phyloP scores from a whole-genome alignment of 2,888 invertebrate species.

The Ornithoptera alexandrae region DNA sequence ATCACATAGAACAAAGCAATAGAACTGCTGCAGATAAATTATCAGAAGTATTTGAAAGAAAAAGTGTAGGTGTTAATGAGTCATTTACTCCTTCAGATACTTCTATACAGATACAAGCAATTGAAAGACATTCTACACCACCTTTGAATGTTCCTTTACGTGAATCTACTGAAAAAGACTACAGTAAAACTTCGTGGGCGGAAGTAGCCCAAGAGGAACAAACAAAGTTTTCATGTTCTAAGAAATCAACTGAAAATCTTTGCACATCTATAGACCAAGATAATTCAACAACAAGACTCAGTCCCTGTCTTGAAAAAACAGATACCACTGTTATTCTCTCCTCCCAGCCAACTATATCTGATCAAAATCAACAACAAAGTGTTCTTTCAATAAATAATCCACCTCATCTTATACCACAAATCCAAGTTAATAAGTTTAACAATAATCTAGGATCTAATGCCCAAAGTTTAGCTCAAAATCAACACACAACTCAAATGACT shows the following conservation, averaged over 20 bases:
- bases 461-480: conserved; percentile 47
- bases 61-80: conserved; percentile 65
- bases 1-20: conserved; percentile 56
- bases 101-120: conserved; percentile 49
- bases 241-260: conserved; percentile 49
- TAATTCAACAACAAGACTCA: conserved; percentile 40
- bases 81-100: conserved; percentile 56
- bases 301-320: conserved; percentile 41
- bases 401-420: conserved; percentile 42
- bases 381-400: conserved; percentile 33
- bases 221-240: conserved; percentile 40
- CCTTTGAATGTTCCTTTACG: conserved; percentile 60
- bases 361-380: conserved; percentile 34
- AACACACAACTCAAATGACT: conserved; percentile 44
- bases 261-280: conserved; percentile 47
- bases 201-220: conserved; percentile 70
- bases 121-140: conserved; percentile 73
- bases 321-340: conserved; percentile 39
- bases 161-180: conserved; percentile 74
- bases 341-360: conserved; percentile 36
- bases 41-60: conserved; percentile 74
- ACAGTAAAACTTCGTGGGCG: conserved; percentile 71
- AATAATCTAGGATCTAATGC: conserved; percentile 41
- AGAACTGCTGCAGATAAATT: conserved; percentile 73
- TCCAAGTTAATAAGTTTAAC: conserved; percentile 43